Percentiles rank a stretch among this genome's conserved stretches.
phyloP scores from a whole-genome alignment of 2,113 vertebrate genomes.

The Corythornis cristatus region DNA sequence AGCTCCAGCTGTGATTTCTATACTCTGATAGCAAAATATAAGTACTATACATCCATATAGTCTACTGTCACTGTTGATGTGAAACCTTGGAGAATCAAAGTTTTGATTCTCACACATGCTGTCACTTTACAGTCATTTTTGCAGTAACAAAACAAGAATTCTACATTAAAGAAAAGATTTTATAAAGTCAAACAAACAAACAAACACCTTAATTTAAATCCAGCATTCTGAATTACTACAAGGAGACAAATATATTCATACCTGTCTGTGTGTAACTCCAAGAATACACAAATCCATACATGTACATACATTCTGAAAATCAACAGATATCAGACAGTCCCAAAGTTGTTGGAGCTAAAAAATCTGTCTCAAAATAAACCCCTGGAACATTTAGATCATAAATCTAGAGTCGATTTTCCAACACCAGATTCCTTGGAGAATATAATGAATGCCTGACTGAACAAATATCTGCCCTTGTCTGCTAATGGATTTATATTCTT shows the following conservation, averaged over 20 bases:
- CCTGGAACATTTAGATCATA: slow-evolving; percentile 60
- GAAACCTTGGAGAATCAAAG: not conserved
- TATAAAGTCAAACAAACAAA: not conserved
- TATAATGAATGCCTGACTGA: slow-evolving; percentile 7
- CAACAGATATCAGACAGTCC: slow-evolving; percentile 27
- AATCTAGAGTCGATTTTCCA: slow-evolving; percentile 29
- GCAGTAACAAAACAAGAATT: not conserved
- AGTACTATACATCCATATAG: not conserved
- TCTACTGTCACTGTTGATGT: slow-evolving; percentile 7
- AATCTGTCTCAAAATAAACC: slow-evolving; percentile 45
- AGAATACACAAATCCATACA: not conserved
- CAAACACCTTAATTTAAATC: not conserved
- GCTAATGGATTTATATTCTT: slow-evolving; percentile 19
- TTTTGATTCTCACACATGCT: not conserved
- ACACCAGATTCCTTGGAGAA: not conserved
- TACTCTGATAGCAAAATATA: not conserved
- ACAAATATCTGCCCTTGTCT: slow-evolving; percentile 54
- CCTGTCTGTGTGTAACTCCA: not conserved
- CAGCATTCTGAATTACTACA: not conserved
- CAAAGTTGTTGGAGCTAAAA: slow-evolving; percentile 39
- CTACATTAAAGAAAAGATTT: not conserved
- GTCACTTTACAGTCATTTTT: not conserved
- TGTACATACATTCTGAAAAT: not conserved
- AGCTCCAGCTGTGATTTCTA: slow-evolving; percentile 31
- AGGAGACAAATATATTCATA: not conserved